These are phyloP conservation scores for Drosophila carrolli DNA, from an alignment of 1,140 invertebrate species.

Conservation along the genomic window DNA sequence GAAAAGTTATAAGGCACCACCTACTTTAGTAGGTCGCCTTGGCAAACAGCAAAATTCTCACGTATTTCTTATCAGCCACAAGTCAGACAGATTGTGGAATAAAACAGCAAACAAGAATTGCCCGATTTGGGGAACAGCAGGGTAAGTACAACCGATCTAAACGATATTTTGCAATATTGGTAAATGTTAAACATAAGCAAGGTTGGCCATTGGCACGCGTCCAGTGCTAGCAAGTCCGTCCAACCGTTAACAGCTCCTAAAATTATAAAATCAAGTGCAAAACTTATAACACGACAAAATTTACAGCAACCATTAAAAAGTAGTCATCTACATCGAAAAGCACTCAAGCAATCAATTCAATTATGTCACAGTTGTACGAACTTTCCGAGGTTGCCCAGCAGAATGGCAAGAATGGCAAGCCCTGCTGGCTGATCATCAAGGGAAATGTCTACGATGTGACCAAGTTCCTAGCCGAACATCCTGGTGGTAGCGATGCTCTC, in stretches of 20 bases:
- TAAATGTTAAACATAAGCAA: conserved; percentile 36
- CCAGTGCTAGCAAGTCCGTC: conserved; percentile 14
- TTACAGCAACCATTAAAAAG: conserved; percentile 10
- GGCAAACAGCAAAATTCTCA: conserved; percentile 46
- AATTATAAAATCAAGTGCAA: not conserved
- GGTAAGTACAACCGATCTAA: conserved; percentile 21
- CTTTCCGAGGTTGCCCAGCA: conserved; percentile 86
- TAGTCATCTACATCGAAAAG: conserved; percentile 6
- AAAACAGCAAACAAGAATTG: conserved; percentile 32
- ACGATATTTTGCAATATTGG: conserved; percentile 14
- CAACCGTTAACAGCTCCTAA: conserved; percentile 20
- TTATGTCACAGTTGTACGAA: conserved; percentile 84
- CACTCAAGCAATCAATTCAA: conserved; percentile 14
- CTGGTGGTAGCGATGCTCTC: conserved; percentile 87
- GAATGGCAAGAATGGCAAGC: conserved; percentile 85
- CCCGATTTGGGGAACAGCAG: not conserved
- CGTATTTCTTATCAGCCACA: conserved; percentile 64
- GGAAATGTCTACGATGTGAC: conserved; percentile 89
- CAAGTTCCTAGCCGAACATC: conserved; percentile 87
- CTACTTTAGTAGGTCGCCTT: conserved; percentile 14
- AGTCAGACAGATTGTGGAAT: conserved; percentile 31
- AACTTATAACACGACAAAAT: conserved; percentile 3
- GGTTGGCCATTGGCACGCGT: conserved; percentile 26
- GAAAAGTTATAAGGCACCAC: conserved; percentile 5
- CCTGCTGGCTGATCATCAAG: conserved; percentile 88